A percentile compares a stretch with the other conserved stretches of the same genome.
These are phyloP conservation scores for Parnassius orleans DNA, from an alignment of 2,888 invertebrate species.

Conservation along the genomic window DNA sequence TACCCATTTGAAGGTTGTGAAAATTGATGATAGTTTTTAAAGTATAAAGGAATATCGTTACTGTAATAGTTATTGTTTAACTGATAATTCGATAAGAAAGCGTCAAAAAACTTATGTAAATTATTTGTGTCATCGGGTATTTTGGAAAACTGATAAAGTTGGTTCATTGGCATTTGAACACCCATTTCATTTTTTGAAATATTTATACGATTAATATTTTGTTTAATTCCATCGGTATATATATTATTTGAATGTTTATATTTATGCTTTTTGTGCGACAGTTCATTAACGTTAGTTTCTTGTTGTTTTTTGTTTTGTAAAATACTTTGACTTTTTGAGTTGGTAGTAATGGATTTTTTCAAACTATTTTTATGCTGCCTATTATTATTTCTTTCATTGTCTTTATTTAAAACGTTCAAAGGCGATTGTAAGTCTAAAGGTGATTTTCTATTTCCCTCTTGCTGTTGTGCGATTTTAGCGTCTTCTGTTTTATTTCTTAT, in stretches of 20 bases:
- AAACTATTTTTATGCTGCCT: not conserved
- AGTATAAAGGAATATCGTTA: constrained; percentile 34
- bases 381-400: not conserved
- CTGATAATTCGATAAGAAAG: constrained; percentile 22
- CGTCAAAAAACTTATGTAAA: constrained; percentile 21
- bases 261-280: constrained; percentile 2
- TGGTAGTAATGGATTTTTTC: not conserved
- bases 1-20: constrained; percentile 23
- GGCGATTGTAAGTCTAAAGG: not conserved
- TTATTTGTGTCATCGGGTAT: constrained; percentile 10
- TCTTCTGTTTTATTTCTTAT: constrained; percentile 5
- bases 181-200: not conserved
- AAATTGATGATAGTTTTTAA: constrained; percentile 34
- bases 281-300: not conserved
- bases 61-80: constrained; percentile 15
- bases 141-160: constrained; percentile 7
- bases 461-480: not conserved
- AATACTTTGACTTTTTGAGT: not conserved
- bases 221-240: not conserved
- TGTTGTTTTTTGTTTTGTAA: constrained; percentile 1
- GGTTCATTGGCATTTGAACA: not conserved
- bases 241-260: not conserved
- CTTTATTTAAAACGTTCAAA: not conserved
- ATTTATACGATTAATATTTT: constrained; percentile 3
- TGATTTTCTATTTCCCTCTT: not conserved